These are phyloP conservation scores for Trichopria drosophilae DNA, from an alignment of 2,888 invertebrate species.

Conservation along the genomic window DNA sequence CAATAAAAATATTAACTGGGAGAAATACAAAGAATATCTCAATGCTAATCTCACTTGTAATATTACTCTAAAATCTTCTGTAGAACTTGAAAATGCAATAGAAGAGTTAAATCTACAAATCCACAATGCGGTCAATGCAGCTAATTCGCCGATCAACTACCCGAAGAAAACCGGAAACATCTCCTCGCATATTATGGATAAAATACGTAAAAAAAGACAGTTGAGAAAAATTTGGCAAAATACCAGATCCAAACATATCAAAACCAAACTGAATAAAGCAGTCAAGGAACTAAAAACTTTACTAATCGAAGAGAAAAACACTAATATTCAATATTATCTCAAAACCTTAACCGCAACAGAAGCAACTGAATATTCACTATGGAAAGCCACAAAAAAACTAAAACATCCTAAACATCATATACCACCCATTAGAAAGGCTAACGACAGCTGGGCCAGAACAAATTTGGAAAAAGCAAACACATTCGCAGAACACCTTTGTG, in stretches of 20 bases:
- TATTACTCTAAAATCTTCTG: not conserved
- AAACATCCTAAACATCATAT: not conserved
- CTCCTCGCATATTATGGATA: not conserved
- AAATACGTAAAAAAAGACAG: not conserved
- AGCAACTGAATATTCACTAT: slow-evolving; percentile 2
- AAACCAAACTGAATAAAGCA: not conserved
- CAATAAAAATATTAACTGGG: not conserved
- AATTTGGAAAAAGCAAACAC: not conserved
- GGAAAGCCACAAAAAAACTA: not conserved
- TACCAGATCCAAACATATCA: not conserved
- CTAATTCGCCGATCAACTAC: not conserved
- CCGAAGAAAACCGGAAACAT: too few species aligned
- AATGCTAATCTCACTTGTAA: too few species aligned
- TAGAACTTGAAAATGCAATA: too few species aligned
- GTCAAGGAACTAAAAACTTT: not conserved
- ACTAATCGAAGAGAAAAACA: not conserved
- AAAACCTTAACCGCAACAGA: not conserved
- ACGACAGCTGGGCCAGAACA: too few species aligned
- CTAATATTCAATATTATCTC: not conserved
- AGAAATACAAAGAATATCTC: not conserved
- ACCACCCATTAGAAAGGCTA: too few species aligned
- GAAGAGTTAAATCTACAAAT: not conserved
- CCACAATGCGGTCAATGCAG: not conserved
- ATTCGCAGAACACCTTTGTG: not conserved
- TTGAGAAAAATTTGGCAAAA: slow-evolving; percentile 1